Evolutionary conservation across 2,888 invertebrate genomes (phyloP).

Genomic region (Nephrotoma appendiculata): DNA sequence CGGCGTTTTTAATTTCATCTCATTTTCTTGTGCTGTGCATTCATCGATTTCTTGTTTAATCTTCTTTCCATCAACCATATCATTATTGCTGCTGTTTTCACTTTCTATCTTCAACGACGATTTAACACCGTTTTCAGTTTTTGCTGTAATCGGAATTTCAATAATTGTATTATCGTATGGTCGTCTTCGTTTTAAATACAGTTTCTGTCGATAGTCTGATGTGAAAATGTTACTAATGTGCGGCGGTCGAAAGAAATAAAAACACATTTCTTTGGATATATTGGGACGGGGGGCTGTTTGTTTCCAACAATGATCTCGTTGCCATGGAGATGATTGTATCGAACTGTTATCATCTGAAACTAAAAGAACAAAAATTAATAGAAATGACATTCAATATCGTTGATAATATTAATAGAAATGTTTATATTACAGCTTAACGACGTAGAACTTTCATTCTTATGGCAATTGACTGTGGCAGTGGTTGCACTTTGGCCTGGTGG

Average conservation of each 20-base stretch:
- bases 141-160: neutral
- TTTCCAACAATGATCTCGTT: slow-evolving; percentile 82
- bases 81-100: slow-evolving; percentile 6
- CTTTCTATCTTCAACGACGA: slow-evolving; percentile 8
- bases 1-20: slow-evolving; percentile 8
- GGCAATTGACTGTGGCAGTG: slow-evolving; percentile 37
- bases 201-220: slow-evolving; percentile 15
- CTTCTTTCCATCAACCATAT: slow-evolving; percentile 11
- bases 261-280: slow-evolving; percentile 56
- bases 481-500: slow-evolving; percentile 56
- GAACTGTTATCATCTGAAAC: slow-evolving; percentile 85
- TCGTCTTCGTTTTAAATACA: slow-evolving; percentile 44
- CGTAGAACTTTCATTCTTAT: slow-evolving; percentile 57
- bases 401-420: slow-evolving; percentile 6
- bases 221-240: slow-evolving; percentile 32
- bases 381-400: neutral
- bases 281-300: slow-evolving; percentile 61
- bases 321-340: slow-evolving; percentile 81
- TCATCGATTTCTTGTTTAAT: slow-evolving; percentile 4
- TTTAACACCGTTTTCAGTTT: slow-evolving; percentile 8
- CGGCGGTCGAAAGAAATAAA: slow-evolving; percentile 32
- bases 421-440: slow-evolving; percentile 56
- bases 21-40: neutral
- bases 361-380: slow-evolving; percentile 22
- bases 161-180: slow-evolving; percentile 39